Evolutionary conservation across 2,113 vertebrate species (phyloP).

Genomic region (Forbesichthys papilliferus): DNA sequence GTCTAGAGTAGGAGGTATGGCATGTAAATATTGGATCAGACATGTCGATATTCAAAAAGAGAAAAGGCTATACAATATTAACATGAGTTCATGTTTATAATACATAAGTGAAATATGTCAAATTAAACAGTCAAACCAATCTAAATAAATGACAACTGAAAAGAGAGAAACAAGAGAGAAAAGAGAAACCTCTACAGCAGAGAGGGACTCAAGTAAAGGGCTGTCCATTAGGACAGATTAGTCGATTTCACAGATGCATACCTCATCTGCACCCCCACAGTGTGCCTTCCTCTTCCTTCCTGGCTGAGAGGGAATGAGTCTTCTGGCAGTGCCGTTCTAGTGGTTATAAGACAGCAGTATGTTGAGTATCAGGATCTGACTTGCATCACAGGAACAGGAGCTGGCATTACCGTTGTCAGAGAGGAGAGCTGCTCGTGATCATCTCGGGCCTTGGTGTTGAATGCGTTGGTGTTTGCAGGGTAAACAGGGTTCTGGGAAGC

Average conservation of each 20-base stretch:
- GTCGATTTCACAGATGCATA: slow-evolving; percentile 29
- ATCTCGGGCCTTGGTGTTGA: slow-evolving; percentile 70
- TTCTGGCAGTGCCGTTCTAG: slow-evolving; percentile 85
- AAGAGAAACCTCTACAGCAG: too few species aligned
- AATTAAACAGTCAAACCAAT: too few species aligned
- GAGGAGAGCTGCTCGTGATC: slow-evolving; percentile 74
- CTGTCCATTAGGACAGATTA: too few species aligned
- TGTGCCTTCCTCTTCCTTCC: slow-evolving; percentile 90
- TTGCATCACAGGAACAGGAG: not conserved
- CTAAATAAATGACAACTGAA: too few species aligned
- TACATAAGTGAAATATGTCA: too few species aligned
- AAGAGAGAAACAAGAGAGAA: too few species aligned
- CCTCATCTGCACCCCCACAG: slow-evolving; percentile 86
- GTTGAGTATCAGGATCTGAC: not conserved
- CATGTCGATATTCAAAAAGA: too few species aligned
- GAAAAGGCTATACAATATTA: too few species aligned
- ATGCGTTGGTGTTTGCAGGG: slow-evolving; percentile 75
- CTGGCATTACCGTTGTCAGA: slow-evolving; percentile 68
- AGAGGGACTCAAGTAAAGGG: not conserved
- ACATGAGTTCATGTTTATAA: too few species aligned
- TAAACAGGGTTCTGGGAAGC: slow-evolving; percentile 83
- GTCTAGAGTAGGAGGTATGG: too few species aligned
- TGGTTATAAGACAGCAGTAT: not conserved
- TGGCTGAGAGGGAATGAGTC: slow-evolving; percentile 80
- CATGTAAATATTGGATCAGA: too few species aligned